phyloP scores from a whole-genome alignment of 2,113 vertebrate genomes.

The Rana temporaria region DNA sequence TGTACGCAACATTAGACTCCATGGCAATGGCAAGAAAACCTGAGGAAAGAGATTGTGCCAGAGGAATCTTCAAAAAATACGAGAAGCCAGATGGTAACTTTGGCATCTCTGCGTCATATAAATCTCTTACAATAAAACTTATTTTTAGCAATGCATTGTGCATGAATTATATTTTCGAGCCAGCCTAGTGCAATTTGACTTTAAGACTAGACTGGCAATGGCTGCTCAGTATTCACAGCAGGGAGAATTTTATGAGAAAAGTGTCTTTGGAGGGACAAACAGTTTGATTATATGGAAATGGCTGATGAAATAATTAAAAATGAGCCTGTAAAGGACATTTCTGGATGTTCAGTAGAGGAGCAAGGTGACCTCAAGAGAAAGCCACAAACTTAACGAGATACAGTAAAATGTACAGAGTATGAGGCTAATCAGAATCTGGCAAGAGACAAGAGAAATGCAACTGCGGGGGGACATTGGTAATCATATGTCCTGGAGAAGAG shows the following conservation, averaged over 20 bases:
- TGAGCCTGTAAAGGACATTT: conserved; percentile 42
- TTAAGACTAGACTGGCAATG: background rate
- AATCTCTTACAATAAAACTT: too few species aligned
- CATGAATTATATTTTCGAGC: too few species aligned
- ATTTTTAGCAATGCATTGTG: too few species aligned
- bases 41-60: too few species aligned
- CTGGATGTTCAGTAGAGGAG: conserved; percentile 39
- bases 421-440: conserved; percentile 29
- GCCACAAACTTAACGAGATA: conserved; percentile 34
- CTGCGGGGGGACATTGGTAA: background rate
- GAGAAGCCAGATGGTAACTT: too few species aligned
- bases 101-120: too few species aligned
- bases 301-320: conserved; percentile 49
- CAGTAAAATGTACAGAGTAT: conserved; percentile 21
- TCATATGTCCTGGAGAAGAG: background rate
- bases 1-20: too few species aligned
- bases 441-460: conserved; percentile 15
- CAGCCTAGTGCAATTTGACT: background rate
- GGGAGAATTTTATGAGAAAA: conserved; percentile 28
- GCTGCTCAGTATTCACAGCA: conserved; percentile 35
- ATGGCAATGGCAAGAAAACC: too few species aligned
- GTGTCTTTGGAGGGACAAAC: conserved; percentile 47
- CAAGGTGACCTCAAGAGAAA: conserved; percentile 33
- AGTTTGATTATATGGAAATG: conserved; percentile 48
- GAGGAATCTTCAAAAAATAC: too few species aligned